Percentiles rank a stretch among this genome's conserved stretches.
Conservation (phyloP, 1,140 invertebrate genomes). For the Heliothis virescens region DNA sequence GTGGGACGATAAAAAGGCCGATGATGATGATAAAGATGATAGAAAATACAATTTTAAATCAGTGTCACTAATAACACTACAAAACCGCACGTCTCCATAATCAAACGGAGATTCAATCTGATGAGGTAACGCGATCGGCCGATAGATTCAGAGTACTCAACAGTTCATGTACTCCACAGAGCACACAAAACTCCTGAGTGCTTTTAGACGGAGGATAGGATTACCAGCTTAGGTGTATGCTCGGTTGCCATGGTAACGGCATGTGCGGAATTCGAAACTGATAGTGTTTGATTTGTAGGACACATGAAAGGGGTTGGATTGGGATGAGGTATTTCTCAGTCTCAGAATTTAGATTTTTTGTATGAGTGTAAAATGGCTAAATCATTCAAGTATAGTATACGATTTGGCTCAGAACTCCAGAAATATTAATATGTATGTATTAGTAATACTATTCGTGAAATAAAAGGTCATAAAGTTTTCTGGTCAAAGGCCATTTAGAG, state of each 20-base stretch:
- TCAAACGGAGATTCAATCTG: background rate
- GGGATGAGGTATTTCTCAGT: background rate
- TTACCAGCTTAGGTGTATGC: slow-evolving; percentile 5
- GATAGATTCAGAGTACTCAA: background rate
- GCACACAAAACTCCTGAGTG: slow-evolving; percentile 16
- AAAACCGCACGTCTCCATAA: background rate
- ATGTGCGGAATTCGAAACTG: background rate
- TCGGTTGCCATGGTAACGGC: slow-evolving; percentile 26
- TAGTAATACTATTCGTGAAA: no score
- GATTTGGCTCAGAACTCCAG: no score
- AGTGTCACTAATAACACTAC: background rate
- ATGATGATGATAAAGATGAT: no score
- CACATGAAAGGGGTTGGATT: background rate
- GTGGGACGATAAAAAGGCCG: no score
- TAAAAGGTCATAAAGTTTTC: no score
- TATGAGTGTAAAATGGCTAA: no score
- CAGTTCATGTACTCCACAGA: background rate
- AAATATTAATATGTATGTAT: no score
- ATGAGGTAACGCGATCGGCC: background rate
- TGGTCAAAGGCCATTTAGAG: background rate
- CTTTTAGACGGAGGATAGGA: slow-evolving; percentile 8
- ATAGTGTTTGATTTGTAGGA: background rate
- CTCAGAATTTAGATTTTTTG: background rate
- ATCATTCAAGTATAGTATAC: no score
- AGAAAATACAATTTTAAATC: no score